Conservation (phyloP, 2,797 vertebrate genomes). For the Babyrousa celebensis region DNA sequence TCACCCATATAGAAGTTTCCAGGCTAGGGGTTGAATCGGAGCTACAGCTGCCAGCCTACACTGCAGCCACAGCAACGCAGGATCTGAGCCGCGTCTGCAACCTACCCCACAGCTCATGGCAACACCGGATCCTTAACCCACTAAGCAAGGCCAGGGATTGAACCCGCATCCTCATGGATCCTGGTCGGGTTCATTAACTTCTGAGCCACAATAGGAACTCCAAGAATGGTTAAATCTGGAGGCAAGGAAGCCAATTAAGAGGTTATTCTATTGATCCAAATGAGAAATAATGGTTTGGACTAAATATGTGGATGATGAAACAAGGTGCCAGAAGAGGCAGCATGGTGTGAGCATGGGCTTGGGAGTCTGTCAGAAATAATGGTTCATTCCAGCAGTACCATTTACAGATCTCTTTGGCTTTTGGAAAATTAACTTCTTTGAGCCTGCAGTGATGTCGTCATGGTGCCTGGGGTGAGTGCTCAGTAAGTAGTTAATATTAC, state of each 20-base stretch:
- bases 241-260: conserved; percentile 12
- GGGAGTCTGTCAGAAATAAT: conserved; percentile 19
- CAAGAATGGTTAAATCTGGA: conserved; percentile 36
- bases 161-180: no score
- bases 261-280: conserved; percentile 60
- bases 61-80: no score
- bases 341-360: neutral
- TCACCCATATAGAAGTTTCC: no score
- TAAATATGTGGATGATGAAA: conserved; percentile 22
- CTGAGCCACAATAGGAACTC: no score
- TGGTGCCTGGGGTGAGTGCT: neutral
- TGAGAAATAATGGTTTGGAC: conserved; percentile 61
- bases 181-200: no score
- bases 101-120: no score
- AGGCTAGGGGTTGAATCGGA: no score
- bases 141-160: no score
- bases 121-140: no score
- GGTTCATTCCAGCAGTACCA: neutral
- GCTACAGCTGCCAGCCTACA: no score
- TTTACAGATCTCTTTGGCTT: neutral
- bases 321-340: neutral
- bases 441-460: neutral
- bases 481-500: conserved; percentile 50
- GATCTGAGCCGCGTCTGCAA: no score
- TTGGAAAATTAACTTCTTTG: conserved; percentile 11